Evolutionary conservation across 1,140 invertebrate species (phyloP).

Genomic region (Heliconius melpomene): DNA sequence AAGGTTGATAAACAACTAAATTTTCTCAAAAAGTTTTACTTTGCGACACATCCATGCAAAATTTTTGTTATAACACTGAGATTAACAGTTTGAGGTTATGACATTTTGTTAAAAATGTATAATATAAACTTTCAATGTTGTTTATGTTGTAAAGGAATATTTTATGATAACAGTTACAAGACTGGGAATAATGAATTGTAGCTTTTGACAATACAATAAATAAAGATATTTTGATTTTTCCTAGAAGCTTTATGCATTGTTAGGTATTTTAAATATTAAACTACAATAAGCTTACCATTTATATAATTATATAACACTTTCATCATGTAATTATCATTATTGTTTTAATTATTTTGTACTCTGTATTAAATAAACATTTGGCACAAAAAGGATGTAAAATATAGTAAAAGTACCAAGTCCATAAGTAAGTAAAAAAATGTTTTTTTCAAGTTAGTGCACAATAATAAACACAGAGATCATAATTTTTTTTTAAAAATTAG

Average conservation of each 20-base stretch:
- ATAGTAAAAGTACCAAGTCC: background rate
- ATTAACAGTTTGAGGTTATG: background rate
- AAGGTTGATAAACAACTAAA: too few relatives aligned
- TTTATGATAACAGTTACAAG: constrained; percentile 7
- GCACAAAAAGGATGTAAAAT: background rate
- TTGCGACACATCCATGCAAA: background rate
- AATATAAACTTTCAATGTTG: background rate
- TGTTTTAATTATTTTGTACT: background rate
- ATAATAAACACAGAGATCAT: background rate
- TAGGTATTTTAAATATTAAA: background rate
- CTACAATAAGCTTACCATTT: background rate
- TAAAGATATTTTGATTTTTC: constrained; percentile 5
- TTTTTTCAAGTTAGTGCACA: background rate
- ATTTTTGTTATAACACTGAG: background rate
- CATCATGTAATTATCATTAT: background rate
- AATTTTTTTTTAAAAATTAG: background rate
- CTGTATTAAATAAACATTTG: background rate
- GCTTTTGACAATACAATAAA: constrained; percentile 11
- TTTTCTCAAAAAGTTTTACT: too few relatives aligned
- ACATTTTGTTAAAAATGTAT: background rate
- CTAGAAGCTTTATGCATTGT: background rate
- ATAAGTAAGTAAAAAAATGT: background rate
- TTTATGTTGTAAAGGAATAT: constrained; percentile 1
- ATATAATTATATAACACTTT: constrained; percentile 33
- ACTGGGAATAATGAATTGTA: constrained; percentile 13